phyloP scores from a whole-genome alignment of 2,797 vertebrate genomes.

The Falco columbarius region DNA sequence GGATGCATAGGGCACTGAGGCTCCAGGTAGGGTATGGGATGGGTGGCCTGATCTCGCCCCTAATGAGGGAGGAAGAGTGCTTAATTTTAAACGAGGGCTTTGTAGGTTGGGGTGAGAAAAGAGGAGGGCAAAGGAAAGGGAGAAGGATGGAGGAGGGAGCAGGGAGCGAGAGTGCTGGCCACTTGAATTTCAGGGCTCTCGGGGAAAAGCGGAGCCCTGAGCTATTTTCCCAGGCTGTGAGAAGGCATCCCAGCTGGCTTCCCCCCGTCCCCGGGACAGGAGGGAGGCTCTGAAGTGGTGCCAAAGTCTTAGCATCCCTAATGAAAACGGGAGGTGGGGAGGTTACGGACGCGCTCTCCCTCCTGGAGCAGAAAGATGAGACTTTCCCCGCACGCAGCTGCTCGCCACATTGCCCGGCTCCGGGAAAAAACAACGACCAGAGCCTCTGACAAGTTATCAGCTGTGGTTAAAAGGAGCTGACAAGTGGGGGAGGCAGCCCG shows the following conservation, averaged over 20 bases:
- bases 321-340: constrained; percentile 74
- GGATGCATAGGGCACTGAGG: not conserved
- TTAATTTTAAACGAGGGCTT: not conserved
- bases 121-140: not conserved
- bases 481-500: not conserved
- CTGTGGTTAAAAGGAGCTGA: not conserved
- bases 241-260: constrained; percentile 83
- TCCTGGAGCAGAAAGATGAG: constrained; percentile 67
- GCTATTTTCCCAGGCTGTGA: constrained; percentile 87
- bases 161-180: not conserved
- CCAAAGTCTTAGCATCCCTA: constrained; percentile 81
- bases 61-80: not conserved
- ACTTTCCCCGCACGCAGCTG: constrained; percentile 65
- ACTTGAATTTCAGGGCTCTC: constrained; percentile 75
- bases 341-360: constrained; percentile 45
- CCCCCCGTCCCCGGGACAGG: constrained; percentile 69
- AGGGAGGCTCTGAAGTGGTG: constrained; percentile 74
- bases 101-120: not conserved
- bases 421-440: not conserved
- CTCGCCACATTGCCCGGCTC: not conserved
- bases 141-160: not conserved
- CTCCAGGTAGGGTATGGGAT: not conserved
- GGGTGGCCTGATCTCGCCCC: not conserved
- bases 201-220: constrained; percentile 46
- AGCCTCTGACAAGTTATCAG: constrained; percentile 3